A percentile compares a stretch with the other conserved stretches of the same genome.
Evolutionary conservation across 2,113 vertebrate genomes (phyloP).

Genomic region (Zeus faber): DNA sequence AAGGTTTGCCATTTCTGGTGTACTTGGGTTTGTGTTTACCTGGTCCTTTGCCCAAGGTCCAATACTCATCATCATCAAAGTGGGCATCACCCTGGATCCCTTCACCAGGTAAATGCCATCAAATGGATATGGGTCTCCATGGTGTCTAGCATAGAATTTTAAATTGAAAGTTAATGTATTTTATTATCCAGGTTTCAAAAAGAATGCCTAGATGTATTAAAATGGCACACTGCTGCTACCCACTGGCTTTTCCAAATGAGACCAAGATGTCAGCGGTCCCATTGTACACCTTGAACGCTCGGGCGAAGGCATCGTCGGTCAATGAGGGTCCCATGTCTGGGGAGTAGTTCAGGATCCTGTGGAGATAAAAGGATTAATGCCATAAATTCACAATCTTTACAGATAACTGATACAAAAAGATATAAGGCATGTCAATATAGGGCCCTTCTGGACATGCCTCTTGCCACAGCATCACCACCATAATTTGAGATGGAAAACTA

Average conservation of each 20-base stretch:
- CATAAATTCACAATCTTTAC: not conserved
- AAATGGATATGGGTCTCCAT: constrained; percentile 91
- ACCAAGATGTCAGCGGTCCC: constrained; percentile 91
- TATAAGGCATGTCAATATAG: not conserved
- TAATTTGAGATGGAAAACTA: not conserved
- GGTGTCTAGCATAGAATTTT: constrained; percentile 81
- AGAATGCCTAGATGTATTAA: not conserved
- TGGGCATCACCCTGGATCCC: constrained; percentile 91
- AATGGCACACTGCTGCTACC: constrained; percentile 10
- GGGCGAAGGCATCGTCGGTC: constrained; percentile 86
- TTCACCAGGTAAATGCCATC: constrained; percentile 87
- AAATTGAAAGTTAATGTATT: not conserved
- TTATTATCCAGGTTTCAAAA: not conserved
- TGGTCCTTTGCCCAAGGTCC: constrained; percentile 88
- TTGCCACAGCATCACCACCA: not conserved
- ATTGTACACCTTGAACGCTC: constrained; percentile 88
- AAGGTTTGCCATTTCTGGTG: too few relatives aligned
- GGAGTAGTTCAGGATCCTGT: constrained; percentile 87
- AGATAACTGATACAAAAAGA: not conserved
- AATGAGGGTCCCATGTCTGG: constrained; percentile 82
- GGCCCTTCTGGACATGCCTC: not conserved
- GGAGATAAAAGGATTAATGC: not conserved
- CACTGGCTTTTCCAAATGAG: constrained; percentile 85
- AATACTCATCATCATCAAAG: constrained; percentile 93
- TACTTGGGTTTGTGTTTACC: constrained; percentile 79